phyloP scores from a whole-genome alignment of 2,797 vertebrate species.

The Choloepus didactylus region DNA sequence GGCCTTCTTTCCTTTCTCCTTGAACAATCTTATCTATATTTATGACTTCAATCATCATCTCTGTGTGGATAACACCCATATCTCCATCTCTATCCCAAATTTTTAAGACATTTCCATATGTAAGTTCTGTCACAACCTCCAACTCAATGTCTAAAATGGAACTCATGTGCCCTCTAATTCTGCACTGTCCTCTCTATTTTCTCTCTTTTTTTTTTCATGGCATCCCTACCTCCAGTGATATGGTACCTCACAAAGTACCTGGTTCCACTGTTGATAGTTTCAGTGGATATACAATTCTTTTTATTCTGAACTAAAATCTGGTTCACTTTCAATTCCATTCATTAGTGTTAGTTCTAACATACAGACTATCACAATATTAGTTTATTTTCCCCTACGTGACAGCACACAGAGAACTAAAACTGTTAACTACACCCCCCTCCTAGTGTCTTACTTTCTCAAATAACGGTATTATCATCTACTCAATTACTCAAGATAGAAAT shows the following conservation, averaged over 20 bases:
- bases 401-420: neutral
- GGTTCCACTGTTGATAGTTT: neutral
- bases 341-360: neutral
- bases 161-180: neutral
- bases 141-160: constrained; percentile 1
- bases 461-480: neutral
- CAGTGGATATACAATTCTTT: neutral
- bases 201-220: neutral
- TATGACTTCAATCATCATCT: constrained; percentile 17
- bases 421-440: neutral
- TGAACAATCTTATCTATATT: neutral
- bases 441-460: neutral
- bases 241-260: neutral
- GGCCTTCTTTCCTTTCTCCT: constrained; percentile 4
- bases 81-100: constrained; percentile 37
- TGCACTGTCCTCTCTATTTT: neutral
- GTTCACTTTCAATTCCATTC: neutral
- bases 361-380: neutral
- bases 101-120: constrained; percentile 46
- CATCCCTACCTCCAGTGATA: neutral
- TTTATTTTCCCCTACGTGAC: neutral
- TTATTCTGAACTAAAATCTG: neutral
- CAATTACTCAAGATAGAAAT: neutral
- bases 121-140: neutral
- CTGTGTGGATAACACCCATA: neutral